A percentile compares a stretch with the other conserved stretches of the same genome.
Conservation (phyloP, 92 coral and sea anemone species). For the Siderastrea radians region DNA sequence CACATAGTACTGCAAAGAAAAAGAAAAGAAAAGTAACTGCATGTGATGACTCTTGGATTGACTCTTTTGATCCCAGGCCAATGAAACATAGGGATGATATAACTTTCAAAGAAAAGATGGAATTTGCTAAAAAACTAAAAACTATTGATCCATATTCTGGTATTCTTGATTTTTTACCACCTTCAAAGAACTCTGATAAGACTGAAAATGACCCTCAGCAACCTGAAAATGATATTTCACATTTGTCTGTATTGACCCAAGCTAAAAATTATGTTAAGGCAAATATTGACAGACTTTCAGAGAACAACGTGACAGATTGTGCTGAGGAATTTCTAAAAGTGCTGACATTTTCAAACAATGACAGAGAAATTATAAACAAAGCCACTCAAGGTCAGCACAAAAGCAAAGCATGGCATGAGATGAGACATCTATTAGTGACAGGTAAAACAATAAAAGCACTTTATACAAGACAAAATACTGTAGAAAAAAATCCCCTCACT, state of each 20-base stretch:
- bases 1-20: conserved; percentile 29
- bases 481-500: conserved; percentile 65
- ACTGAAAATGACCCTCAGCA: conserved; percentile 4
- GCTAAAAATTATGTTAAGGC: conserved; percentile 42
- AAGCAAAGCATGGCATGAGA: conserved; percentile 64
- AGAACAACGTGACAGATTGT: not conserved
- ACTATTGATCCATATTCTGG: conserved; percentile 67
- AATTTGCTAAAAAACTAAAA: conserved; percentile 54
- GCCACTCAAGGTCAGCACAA: conserved; percentile 70
- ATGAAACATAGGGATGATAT: conserved; percentile 62
- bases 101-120: conserved; percentile 25
- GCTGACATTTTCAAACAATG: conserved; percentile 56
- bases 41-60: conserved; percentile 76
- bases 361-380: conserved; percentile 40
- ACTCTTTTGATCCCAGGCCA: conserved; percentile 72
- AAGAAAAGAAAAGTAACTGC: conserved; percentile 62
- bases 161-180: conserved; percentile 65
- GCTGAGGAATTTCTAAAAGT: conserved; percentile 52
- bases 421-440: conserved; percentile 65
- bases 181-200: conserved; percentile 9
- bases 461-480: conserved; percentile 70
- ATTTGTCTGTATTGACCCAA: conserved; percentile 36
- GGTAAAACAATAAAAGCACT: conserved; percentile 68
- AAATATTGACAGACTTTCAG: conserved; percentile 25
- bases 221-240: not conserved